phyloP scores from a whole-genome alignment of 2,113 vertebrate species.

The Glaucidium brasilianum region DNA sequence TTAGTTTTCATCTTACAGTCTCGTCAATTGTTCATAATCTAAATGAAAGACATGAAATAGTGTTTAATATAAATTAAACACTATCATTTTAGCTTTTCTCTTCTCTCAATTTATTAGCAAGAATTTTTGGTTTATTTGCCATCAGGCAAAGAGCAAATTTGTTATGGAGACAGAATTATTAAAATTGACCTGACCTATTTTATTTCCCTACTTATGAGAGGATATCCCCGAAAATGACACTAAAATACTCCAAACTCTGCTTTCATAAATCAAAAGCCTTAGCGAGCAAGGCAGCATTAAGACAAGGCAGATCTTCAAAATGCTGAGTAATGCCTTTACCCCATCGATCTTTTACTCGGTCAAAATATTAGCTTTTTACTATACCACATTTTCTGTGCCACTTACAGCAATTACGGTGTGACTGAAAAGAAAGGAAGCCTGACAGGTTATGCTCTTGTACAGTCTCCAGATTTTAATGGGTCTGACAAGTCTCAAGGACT shows the following conservation, averaged over 20 bases:
- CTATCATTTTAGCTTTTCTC: background rate
- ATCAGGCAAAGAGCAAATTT: background rate
- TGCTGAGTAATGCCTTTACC: background rate
- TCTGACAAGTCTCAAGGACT: background rate
- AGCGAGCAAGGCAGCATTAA: background rate
- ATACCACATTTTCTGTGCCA: background rate
- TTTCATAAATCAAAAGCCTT: background rate
- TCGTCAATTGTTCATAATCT: background rate
- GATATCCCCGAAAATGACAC: background rate
- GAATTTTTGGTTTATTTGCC: background rate
- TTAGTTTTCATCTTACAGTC: background rate
- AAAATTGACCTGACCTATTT: background rate
- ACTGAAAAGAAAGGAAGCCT: background rate
- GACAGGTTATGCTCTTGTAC: background rate
- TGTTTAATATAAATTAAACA: background rate
- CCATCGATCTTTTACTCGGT: background rate
- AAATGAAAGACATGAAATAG: background rate
- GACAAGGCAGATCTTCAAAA: background rate
- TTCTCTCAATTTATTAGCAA: background rate
- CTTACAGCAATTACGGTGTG: rapidly evolving
- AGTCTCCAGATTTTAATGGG: background rate
- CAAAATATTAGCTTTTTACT: conserved; percentile 13
- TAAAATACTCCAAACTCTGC: background rate
- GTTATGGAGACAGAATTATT: background rate
- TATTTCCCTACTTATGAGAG: background rate